Conservation (phyloP, 2,797 vertebrate genomes). For the Erpetoichthys calabaricus region DNA sequence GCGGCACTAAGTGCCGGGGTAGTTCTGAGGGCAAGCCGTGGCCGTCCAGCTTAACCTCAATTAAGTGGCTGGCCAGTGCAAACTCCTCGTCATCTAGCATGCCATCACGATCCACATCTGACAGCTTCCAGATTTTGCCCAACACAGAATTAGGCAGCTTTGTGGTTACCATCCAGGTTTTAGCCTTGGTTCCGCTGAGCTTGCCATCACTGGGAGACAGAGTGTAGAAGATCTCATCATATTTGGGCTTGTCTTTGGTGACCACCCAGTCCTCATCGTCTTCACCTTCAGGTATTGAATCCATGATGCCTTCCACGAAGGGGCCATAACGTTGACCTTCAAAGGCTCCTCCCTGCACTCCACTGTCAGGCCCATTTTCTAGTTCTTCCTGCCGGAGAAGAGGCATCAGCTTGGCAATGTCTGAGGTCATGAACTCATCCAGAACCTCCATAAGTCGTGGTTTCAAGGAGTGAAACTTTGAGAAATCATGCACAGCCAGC, state of each 20-base stretch:
- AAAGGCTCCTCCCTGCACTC: constrained; percentile 80
- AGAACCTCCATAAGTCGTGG: constrained; percentile 64
- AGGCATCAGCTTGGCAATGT: constrained; percentile 83
- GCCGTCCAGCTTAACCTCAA: constrained; percentile 81
- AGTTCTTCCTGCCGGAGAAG: constrained; percentile 79
- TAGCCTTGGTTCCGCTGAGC: constrained; percentile 76
- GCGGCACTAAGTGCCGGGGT: constrained; percentile 69
- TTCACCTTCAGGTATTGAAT: constrained; percentile 35
- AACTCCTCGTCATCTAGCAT: constrained; percentile 92
- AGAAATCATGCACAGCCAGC: constrained; percentile 75
- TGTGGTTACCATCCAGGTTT: constrained; percentile 85
- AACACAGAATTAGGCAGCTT: constrained; percentile 82
- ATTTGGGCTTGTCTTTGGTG: constrained; percentile 88
- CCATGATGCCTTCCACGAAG: constrained; percentile 63
- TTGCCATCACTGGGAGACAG: constrained; percentile 76
- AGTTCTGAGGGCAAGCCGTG: constrained; percentile 76
- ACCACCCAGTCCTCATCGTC: constrained; percentile 71
- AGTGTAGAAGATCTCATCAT: constrained; percentile 91
- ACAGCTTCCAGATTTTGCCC: constrained; percentile 87
- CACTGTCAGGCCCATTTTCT: constrained; percentile 48
- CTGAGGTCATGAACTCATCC: constrained; percentile 63
- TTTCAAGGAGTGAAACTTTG: constrained; percentile 76
- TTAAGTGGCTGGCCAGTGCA: constrained; percentile 80
- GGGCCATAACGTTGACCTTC: constrained; percentile 68
- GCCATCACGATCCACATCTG: constrained; percentile 79